Base-by-base conservation (phyloP, 2,113 vertebrate species). In the Oenanthe oenanthe region DNA sequence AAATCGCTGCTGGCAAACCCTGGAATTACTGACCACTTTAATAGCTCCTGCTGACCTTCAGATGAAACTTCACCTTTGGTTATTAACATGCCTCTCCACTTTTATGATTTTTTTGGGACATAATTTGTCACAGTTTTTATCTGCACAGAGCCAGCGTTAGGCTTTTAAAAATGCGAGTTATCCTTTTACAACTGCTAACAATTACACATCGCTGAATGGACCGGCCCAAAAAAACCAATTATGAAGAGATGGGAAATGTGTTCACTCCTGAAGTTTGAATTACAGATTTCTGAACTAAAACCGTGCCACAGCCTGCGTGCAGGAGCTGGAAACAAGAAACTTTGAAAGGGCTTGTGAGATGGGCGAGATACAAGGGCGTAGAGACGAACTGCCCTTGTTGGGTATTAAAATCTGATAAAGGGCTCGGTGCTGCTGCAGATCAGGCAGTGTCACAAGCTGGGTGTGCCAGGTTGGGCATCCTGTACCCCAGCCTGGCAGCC, bases 71-170 rank as follows among this genome's bases (percentile, higher is more conserved):
- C 98, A 98, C 98, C 98, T 98, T 98, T 97, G 96, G 98, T 98
- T 98, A 98, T 98, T 98, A 98, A 98, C 98, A 98, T 98, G 97
- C 96, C 97, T 98, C 97, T 97, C 97, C 68, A 97, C 98, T 98
- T 98, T 97, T 98, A 98, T 97, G 98, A 98, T 98, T 98, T 98
- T 89, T 98, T 98, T 72, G 91, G 97, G 97, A 98, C 97, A 97
- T 98, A 98, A 98, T 98, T 98, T 98, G 98, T 98, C 97, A 98
- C 98, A 98, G 98, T 98, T 98, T 98, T 98, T 98, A 98, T 98
- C 98, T 98, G 97, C 97, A 97, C 97, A 96, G 97, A 98, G 98
- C 98, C 98, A 98, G 97, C 79, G 87, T 97, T 96, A 92, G 95
- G 97, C 96, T 98, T 98, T 98, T 97, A 97, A 97, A 98, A 98